phyloP scores from a whole-genome alignment of 92 coral and sea anemone genomes.

The Epizoanthus fatuus region DNA sequence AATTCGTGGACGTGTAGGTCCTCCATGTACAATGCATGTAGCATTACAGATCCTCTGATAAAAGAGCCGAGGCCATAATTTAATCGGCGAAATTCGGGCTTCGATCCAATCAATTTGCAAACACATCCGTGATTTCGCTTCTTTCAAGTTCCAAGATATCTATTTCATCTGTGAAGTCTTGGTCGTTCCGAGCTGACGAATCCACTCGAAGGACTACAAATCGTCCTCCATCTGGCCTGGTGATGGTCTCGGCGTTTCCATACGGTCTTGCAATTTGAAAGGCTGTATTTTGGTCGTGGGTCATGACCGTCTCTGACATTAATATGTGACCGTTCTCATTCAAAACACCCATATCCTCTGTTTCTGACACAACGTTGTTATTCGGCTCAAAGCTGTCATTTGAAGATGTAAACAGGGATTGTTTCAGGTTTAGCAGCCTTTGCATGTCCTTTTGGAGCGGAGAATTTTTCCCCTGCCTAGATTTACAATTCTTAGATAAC shows the following conservation, averaged over 20 bases:
- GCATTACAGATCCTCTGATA: no score
- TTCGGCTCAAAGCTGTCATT: conserved; percentile 34
- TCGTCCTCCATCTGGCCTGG: conserved; percentile 9
- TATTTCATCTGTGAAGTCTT: conserved; percentile 5
- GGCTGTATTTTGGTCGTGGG: background rate
- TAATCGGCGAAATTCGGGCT: no score
- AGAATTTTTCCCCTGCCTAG: conserved; percentile 23
- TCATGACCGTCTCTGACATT: background rate
- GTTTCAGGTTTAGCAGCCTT: background rate
- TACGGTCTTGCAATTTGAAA: background rate
- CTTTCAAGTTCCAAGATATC: background rate
- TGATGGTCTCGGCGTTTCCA: background rate
- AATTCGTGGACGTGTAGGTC: no score
- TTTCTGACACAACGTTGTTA: background rate
- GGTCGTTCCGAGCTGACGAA: background rate
- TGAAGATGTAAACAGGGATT: conserved; percentile 18
- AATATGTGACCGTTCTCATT: background rate
- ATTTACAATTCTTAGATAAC: conserved; percentile 8
- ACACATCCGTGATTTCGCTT: background rate
- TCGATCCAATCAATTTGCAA: background rate
- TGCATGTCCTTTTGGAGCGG: conserved; percentile 37
- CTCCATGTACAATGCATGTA: no score
- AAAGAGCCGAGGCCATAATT: no score
- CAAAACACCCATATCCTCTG: background rate
- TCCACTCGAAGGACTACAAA: conserved; percentile 19